Percentiles rank a stretch among this genome's conserved stretches.
Conservation (phyloP, 2,888 invertebrate species). For the Pyralis farinalis region DNA sequence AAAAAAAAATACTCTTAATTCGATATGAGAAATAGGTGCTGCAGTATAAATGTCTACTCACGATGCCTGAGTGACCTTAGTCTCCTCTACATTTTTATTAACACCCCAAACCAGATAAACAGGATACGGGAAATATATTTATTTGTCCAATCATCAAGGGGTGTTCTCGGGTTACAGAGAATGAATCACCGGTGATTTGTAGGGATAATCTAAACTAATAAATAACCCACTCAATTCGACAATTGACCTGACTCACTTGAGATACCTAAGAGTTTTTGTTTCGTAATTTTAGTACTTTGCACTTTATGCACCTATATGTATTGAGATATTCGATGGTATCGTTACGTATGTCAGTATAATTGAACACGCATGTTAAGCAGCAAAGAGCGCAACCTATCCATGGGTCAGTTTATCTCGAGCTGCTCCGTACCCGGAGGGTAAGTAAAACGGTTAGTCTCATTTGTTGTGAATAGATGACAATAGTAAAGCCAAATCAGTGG, state of each 20-base stretch:
- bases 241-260: constrained; percentile 69
- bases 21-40: too few relatives aligned
- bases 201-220: constrained; percentile 75
- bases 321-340: too few relatives aligned
- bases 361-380: too few relatives aligned
- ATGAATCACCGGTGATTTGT: constrained; percentile 76
- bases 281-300: constrained; percentile 31
- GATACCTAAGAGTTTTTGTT: constrained; percentile 34
- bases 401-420: too few relatives aligned
- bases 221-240: constrained; percentile 68
- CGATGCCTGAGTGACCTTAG: constrained; percentile 23
- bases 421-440: too few relatives aligned
- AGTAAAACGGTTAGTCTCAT: too few relatives aligned
- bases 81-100: constrained; percentile 78
- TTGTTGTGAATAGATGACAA: too few relatives aligned
- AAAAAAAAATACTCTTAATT: too few relatives aligned
- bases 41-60: neutral
- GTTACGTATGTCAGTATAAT: too few relatives aligned
- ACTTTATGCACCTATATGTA: too few relatives aligned
- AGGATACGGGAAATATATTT: constrained; percentile 80
- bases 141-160: constrained; percentile 80
- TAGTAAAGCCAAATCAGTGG: too few relatives aligned
- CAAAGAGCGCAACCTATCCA: too few relatives aligned
- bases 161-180: constrained; percentile 77
- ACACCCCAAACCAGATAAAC: constrained; percentile 77